These are phyloP conservation scores for Procambarus virginalis DNA, from an alignment of 1,140 invertebrate genomes.

Conservation along the genomic window DNA sequence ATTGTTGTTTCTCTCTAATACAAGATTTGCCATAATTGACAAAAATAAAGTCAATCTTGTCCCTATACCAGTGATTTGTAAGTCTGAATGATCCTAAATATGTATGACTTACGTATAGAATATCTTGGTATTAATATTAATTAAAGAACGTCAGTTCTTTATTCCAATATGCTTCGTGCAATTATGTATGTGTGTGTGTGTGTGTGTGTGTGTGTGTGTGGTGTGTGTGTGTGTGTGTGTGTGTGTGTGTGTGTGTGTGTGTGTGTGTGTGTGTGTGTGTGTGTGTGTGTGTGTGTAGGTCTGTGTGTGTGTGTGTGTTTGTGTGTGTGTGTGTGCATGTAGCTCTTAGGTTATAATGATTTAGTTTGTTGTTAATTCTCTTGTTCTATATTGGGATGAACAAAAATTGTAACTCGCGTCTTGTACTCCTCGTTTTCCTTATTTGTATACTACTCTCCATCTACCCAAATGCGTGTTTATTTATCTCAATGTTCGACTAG, in stretches of 20 bases:
- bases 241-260: neutral
- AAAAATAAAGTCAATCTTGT: neutral
- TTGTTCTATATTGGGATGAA: neutral
- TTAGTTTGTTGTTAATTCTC: neutral
- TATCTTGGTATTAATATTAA: conserved; percentile 1
- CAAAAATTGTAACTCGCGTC: neutral
- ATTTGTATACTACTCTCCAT: neutral
- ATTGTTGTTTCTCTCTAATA: neutral
- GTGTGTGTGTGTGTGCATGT: neutral
- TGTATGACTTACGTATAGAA: neutral
- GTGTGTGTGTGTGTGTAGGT: neutral
- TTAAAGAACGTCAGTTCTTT: neutral
- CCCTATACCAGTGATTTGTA: neutral
- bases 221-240: neutral
- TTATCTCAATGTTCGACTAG: conserved; percentile 13
- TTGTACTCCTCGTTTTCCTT: neutral
- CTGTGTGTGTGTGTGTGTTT: neutral
- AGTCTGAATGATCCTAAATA: neutral
- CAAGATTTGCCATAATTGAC: neutral
- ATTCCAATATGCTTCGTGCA: neutral
- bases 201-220: neutral
- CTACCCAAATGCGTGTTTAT: neutral
- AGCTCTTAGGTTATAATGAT: neutral
- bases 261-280: neutral
- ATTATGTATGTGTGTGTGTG: neutral